These are phyloP conservation scores for Tetranychus piercei DNA, from an alignment of 2,888 invertebrate species.

Conservation along the genomic window DNA sequence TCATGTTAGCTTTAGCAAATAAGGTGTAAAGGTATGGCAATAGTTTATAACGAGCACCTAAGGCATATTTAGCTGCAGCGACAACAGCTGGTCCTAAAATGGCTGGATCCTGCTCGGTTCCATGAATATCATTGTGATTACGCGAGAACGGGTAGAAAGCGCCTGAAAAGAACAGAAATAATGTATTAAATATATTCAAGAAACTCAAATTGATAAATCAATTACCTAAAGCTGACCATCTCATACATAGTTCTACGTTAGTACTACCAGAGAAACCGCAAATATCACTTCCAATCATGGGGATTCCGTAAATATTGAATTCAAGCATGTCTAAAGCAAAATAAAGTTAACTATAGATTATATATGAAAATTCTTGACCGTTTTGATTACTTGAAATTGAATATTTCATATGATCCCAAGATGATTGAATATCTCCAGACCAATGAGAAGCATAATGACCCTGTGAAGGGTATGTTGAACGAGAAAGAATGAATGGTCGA, in stretches of 20 bases:
- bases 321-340: conserved; percentile 31
- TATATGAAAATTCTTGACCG: not conserved
- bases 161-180: not conserved
- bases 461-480: conserved; percentile 32
- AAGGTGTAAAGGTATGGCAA: conserved; percentile 62
- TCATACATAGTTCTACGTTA: conserved; percentile 49
- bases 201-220: not conserved
- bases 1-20: conserved; percentile 50
- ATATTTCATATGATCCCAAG: conserved; percentile 31
- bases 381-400: conserved; percentile 28
- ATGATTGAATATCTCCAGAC: conserved; percentile 32
- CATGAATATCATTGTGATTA: conserved; percentile 48
- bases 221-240: conserved; percentile 40
- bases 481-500: conserved; percentile 31
- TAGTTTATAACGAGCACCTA: conserved; percentile 48
- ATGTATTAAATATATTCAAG: not conserved
- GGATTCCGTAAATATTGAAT: conserved; percentile 37
- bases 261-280: conserved; percentile 59
- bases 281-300: conserved; percentile 48
- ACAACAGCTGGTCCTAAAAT: conserved; percentile 50
- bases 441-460: conserved; percentile 32
- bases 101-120: conserved; percentile 53
- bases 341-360: not conserved
- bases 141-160: conserved; percentile 36
- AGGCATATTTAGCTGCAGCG: conserved; percentile 44